These are phyloP conservation scores for Alviniconcha strummeri DNA, from an alignment of 2,888 invertebrate species.

Conservation along the genomic window DNA sequence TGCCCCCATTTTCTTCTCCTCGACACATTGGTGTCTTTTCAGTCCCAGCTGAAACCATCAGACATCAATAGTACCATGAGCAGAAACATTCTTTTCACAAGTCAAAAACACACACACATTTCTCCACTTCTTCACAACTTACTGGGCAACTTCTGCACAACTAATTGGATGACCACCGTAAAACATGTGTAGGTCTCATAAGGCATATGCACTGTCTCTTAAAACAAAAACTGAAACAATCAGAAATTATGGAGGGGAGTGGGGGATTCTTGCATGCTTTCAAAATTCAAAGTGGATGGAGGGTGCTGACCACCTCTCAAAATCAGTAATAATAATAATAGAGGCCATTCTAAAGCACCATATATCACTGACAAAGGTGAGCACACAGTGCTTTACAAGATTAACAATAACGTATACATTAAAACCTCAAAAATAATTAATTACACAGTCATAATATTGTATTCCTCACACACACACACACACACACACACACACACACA, in stretches of 20 bases:
- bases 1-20: slow-evolving; percentile 67
- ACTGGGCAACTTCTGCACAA: background rate
- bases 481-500: slow-evolving; percentile 4
- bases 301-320: too few species aligned
- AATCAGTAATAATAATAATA: too few species aligned
- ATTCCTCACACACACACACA: background rate
- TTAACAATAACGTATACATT: too few species aligned
- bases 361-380: background rate
- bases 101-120: background rate
- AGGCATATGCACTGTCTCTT: background rate
- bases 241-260: too few species aligned
- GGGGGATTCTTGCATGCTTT: too few species aligned
- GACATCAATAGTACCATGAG: too few species aligned
- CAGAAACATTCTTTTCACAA: too few species aligned
- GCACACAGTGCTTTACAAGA: too few species aligned
- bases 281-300: too few species aligned
- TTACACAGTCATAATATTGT: background rate
- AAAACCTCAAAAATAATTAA: too few species aligned
- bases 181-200: background rate
- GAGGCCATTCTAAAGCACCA: too few species aligned
- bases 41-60: slow-evolving; percentile 58
- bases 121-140: background rate
- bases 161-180: background rate
- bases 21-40: slow-evolving; percentile 69
- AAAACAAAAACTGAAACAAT: too few species aligned